These are phyloP conservation scores for Augochlora pura DNA, from an alignment of 1,140 invertebrate species.

Conservation along the genomic window DNA sequence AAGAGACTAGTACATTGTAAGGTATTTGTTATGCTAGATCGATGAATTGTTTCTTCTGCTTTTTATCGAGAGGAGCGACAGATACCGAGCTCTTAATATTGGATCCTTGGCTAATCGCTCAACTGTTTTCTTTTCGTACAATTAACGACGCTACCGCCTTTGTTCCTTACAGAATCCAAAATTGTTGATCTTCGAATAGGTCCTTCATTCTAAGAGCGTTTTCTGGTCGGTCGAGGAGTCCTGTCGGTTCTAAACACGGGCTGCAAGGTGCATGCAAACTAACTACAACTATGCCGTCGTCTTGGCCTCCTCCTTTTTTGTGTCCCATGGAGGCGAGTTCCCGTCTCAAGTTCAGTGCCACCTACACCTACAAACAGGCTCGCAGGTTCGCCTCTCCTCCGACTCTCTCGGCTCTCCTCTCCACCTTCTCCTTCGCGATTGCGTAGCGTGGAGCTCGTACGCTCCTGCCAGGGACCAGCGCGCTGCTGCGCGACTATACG, in stretches of 20 bases:
- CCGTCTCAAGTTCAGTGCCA: constrained; percentile 58
- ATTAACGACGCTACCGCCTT: too few species aligned
- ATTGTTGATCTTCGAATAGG: not conserved
- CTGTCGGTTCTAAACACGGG: constrained; percentile 13
- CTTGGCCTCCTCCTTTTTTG: constrained; percentile 22
- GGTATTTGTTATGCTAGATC: too few species aligned
- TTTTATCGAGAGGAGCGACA: too few species aligned
- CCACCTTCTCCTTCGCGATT: constrained; percentile 16
- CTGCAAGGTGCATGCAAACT: constrained; percentile 51
- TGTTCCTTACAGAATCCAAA: too few species aligned
- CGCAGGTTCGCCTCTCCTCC: constrained; percentile 37
- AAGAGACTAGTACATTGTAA: too few species aligned
- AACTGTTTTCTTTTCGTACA: too few species aligned
- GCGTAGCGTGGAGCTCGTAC: constrained; percentile 32
- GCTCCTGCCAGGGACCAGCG: not conserved
- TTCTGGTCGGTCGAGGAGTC: constrained; percentile 6
- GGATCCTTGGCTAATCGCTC: too few species aligned
- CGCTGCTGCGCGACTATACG: constrained; percentile 1
- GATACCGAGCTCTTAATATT: too few species aligned
- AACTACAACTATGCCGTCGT: constrained; percentile 47
- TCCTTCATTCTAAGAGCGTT: constrained; percentile 3
- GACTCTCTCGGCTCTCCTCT: not conserved
- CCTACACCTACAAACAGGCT: constrained; percentile 53
- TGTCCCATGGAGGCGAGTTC: constrained; percentile 38
- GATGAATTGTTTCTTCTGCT: too few species aligned